Base-by-base conservation (phyloP, 2,113 vertebrate genomes). In the Marcusenius ussheri region DNA sequence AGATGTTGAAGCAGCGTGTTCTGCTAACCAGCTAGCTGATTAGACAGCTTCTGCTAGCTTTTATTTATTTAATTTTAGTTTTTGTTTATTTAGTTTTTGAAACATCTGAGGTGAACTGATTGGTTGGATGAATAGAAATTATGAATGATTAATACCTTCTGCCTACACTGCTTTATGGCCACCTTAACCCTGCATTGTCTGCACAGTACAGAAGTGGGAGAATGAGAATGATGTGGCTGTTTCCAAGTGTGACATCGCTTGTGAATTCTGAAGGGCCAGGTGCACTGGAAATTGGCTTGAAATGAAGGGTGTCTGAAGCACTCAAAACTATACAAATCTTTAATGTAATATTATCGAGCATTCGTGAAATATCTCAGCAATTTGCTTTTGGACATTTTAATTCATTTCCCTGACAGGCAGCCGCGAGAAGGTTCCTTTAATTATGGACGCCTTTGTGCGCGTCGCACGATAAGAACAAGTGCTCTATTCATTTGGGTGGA, bases 311-410 rank as follows among this genome's bases (percentile, higher is more conserved):
- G n/a, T 8, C 24, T 51, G 11, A n/a, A 87, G 35, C n/a, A 45
- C 87, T 42, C 35, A n/a, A 10, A 45, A 39, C 51, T 46, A 62
- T 45, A 62, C 49, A 88, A 88, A 62, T 50, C 53, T 88, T 42
- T 88, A 56, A 80, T 87, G 24, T 19, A n/a, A 88, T 49, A 58
- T 49, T 87, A 35, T 87, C 85, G 27, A 50, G 85, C 87, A 58
- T 58, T 88, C 24, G 27, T 66, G 56, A 39, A 88, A 45, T 88
- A 66, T 88, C n/a, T 88, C 35, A 11, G 27, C 58, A 62, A 45
- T 62, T 66, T 58, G 56, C 51, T 45, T 88, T 45, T 45, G 56
- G 87, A 88, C 56, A 45, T 62, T 88, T 88, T 62, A 88, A 88
- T 62, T 88, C 56, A 42, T 56, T 62, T 88, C 56, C 56, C 58